Base-by-base conservation (phyloP, 1,140 invertebrate species). In the Antheraea mylitta region DNA sequence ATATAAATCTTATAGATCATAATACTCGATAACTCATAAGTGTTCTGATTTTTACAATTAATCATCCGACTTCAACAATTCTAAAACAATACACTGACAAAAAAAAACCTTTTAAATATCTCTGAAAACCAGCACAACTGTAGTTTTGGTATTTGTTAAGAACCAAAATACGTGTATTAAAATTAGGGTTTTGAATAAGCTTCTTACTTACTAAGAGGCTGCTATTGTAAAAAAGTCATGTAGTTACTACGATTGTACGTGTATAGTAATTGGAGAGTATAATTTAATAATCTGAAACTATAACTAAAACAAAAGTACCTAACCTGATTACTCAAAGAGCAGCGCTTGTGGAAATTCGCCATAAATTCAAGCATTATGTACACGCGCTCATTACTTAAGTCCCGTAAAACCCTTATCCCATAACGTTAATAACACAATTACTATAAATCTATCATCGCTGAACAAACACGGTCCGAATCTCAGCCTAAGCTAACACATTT, bases 371-470 rank as follows among this genome's bases (percentile, higher is more conserved):
- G 87, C 77, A 89, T 91, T 91, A 90, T 80, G 82, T 87, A 78
- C 86, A 81, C 84, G 86, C 87, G 77, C 89, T 86, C 88, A 87
- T 90, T 90, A 90, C 89, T 90, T 90, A 90, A 90, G 88, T 84
- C 87, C 78, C 87, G 89, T 91, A 88, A 91, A 91, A 91, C 89
- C 89, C 89, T 91, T 90, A 90, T 87, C 89, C 89, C 87, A 89
- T 91, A 91, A 90, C 86, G 89, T 90, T 91, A 91, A 91, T 91
- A 91, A 91, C 89, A 91, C 89, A 91, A 91, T 91, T 90, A 91
- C 89, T 89, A 91, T 91, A 91, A 91, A 91, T 91, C 89, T 91
- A 91, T 91, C 89, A 91, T 91, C 89, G 81, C 88, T 82, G 83
- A 78, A 75, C 86, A 91, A 91, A 90, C 89, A 91, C 82, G 82